A percentile compares a stretch with the other conserved stretches of the same genome.
These are phyloP conservation scores for Dryocosmus kuriphilus DNA, from an alignment of 2,888 invertebrate genomes.

Conservation along the genomic window DNA sequence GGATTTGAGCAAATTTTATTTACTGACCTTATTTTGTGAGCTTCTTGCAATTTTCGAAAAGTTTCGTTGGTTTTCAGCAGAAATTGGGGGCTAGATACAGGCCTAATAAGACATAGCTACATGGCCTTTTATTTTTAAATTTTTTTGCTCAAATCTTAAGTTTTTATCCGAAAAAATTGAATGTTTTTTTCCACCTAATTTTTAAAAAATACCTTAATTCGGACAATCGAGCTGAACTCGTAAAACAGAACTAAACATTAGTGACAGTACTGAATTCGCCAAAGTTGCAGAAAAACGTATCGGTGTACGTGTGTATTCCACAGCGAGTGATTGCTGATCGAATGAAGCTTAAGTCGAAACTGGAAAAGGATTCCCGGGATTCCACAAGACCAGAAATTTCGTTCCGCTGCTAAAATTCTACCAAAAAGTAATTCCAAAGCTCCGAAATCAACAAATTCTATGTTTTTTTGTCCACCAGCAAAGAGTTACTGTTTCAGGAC, in stretches of 20 bases:
- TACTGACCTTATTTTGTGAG: no score
- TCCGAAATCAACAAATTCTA: not conserved
- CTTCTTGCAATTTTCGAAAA: no score
- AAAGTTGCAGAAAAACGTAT: not conserved
- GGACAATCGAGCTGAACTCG: not conserved
- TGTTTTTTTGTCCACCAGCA: not conserved
- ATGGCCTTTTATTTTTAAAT: not conserved
- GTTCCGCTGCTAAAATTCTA: conserved; percentile 58
- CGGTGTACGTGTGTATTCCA: not conserved
- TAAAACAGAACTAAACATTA: not conserved
- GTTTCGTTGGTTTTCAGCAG: no score
- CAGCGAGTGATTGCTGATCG: conserved; percentile 59
- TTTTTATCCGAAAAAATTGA: conserved; percentile 5
- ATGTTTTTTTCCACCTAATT: not conserved
- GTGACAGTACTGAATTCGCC: not conserved
- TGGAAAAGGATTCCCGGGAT: conserved; percentile 59
- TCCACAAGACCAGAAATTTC: conserved; percentile 61
- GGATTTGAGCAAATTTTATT: no score
- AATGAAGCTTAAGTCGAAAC: conserved; percentile 58
- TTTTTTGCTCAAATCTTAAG: not conserved
- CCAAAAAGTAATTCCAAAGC: conserved; percentile 40
- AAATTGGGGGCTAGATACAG: no score
- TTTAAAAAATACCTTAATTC: not conserved
- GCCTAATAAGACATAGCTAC: no score
- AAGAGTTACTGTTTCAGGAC: not conserved